Conservation (phyloP, 2,113 vertebrate genomes). For the Buteo buteo region DNA sequence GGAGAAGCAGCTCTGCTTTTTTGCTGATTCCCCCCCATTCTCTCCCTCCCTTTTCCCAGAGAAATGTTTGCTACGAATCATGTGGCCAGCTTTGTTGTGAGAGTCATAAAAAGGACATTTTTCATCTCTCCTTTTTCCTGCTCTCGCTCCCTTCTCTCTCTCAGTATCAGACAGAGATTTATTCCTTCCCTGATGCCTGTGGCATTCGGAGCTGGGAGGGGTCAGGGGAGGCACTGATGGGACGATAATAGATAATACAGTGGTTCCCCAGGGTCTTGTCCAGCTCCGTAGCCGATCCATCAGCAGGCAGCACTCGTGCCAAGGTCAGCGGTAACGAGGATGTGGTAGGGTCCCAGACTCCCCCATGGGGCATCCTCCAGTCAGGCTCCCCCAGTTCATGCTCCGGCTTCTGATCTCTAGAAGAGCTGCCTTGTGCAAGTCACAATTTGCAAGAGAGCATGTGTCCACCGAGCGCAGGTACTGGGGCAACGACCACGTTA, state of each 20-base stretch:
- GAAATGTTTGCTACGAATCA: constrained; percentile 10
- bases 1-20: neutral
- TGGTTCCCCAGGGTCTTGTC: constrained; percentile 86
- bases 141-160: constrained; percentile 42
- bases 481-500: neutral
- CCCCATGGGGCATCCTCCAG: constrained; percentile 55
- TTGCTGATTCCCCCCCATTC: neutral
- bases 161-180: constrained; percentile 90
- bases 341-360: constrained; percentile 77
- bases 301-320: constrained; percentile 85
- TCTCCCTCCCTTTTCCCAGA: neutral
- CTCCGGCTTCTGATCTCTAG: neutral
- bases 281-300: constrained; percentile 89
- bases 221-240: constrained; percentile 78
- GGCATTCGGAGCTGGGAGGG: constrained; percentile 77
- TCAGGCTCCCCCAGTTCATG: neutral
- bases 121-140: constrained; percentile 68
- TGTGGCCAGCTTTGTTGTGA: constrained; percentile 54
- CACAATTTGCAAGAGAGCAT: neutral
- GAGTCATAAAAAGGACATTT: constrained; percentile 69
- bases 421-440: neutral
- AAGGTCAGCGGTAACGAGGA: constrained; percentile 98
- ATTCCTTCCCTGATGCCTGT: constrained; percentile 84
- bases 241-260: constrained; percentile 93
- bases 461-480: fast-evolving